Evolutionary conservation across 2,797 vertebrate species (phyloP).

Genomic region (Gallinago nigripennis): DNA sequence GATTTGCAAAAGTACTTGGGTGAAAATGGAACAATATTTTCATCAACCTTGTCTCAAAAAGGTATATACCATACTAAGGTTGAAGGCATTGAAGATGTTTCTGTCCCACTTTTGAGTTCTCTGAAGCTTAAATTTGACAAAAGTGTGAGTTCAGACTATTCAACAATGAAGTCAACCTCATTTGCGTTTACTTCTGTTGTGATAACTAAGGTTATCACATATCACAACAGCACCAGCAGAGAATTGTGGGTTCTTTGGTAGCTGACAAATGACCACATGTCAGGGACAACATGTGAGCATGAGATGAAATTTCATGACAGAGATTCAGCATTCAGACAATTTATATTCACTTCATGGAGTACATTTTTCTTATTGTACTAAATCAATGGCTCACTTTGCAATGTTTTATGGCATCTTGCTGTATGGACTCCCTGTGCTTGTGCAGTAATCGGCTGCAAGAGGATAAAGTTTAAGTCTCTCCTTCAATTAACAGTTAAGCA

Average conservation of each 20-base stretch:
- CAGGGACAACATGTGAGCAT: rapidly evolving
- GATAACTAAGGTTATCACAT: not conserved
- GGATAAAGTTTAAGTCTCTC: not conserved
- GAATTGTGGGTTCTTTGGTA: rapidly evolving
- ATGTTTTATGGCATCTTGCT: not conserved
- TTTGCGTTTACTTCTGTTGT: not conserved
- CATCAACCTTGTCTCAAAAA: not conserved
- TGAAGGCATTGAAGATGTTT: not conserved
- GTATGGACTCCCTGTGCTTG: not conserved
- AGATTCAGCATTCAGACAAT: not conserved
- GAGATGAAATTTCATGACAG: not conserved
- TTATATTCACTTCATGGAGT: not conserved
- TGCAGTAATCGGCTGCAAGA: not conserved
- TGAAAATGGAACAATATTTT: rapidly evolving
- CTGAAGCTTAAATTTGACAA: not conserved
- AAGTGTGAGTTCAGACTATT: not conserved
- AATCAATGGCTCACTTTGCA: not conserved
- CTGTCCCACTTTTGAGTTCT: not conserved
- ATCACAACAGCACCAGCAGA: not conserved
- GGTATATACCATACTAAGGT: rapidly evolving
- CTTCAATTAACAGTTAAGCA: not conserved
- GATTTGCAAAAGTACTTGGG: not conserved
- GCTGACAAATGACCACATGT: rapidly evolving
- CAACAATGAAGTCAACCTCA: rapidly evolving
- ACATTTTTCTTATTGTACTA: not conserved